A percentile compares a stretch with the other conserved stretches of the same genome.
Conservation (phyloP, 2,888 invertebrate species). For the Ectemnius lituratus region DNA sequence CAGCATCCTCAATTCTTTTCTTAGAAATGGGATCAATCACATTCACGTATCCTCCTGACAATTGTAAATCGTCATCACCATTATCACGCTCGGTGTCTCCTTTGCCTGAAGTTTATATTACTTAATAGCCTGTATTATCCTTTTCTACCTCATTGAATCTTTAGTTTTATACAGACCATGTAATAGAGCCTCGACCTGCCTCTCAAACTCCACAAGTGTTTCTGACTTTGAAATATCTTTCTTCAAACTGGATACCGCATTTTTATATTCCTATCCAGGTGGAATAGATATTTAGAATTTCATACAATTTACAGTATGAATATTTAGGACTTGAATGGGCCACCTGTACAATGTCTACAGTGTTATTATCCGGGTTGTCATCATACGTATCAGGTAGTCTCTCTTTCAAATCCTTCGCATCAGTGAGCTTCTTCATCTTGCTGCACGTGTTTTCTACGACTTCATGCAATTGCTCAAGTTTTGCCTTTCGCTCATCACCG, state of each 20-base stretch:
- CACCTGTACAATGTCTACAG: slow-evolving; percentile 23
- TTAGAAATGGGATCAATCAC: slow-evolving; percentile 74
- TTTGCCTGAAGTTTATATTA: slow-evolving; percentile 16
- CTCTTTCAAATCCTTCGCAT: slow-evolving; percentile 29
- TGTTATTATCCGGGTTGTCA: slow-evolving; percentile 6
- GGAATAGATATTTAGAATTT: not conserved
- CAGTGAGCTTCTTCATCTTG: slow-evolving; percentile 49
- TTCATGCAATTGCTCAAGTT: slow-evolving; percentile 53
- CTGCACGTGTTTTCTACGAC: slow-evolving; percentile 53
- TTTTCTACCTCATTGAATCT: not conserved
- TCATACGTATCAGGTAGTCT: not conserved
- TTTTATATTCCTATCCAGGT: slow-evolving; percentile 51
- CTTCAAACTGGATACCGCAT: slow-evolving; percentile 40
- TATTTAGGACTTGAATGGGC: not conserved
- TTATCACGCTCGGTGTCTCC: not conserved
- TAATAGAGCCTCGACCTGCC: slow-evolving; percentile 51
- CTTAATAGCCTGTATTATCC: not conserved
- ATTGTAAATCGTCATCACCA: slow-evolving; percentile 64
- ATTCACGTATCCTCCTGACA: slow-evolving; percentile 62
- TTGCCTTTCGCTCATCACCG: slow-evolving; percentile 44
- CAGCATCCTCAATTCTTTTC: slow-evolving; percentile 69
- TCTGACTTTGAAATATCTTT: slow-evolving; percentile 40
- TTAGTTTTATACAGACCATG: slow-evolving; percentile 43
- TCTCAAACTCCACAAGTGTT: slow-evolving; percentile 48
- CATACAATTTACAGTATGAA: not conserved